Conservation (phyloP, 2,113 vertebrate species). For the Pelmatolapia mariae region DNA sequence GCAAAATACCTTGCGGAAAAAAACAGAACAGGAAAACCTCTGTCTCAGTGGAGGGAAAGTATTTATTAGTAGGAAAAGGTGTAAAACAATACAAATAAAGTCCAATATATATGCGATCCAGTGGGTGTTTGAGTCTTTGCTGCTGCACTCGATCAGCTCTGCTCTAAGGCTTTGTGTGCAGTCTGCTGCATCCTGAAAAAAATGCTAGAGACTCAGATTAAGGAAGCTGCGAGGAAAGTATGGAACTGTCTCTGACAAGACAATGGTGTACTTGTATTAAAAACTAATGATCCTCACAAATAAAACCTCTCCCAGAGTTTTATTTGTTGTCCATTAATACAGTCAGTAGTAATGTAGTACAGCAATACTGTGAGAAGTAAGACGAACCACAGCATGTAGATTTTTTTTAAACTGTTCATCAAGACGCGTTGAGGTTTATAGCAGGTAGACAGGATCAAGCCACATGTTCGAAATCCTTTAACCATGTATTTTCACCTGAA, state of each 20-base stretch:
- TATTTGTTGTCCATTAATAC: neutral
- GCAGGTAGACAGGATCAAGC: neutral
- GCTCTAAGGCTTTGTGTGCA: slow-evolving; percentile 52
- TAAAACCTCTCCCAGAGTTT: neutral
- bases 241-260: slow-evolving; percentile 79
- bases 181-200: neutral
- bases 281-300: neutral
- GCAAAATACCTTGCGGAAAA: neutral
- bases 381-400: neutral
- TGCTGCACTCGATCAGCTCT: slow-evolving; percentile 67
- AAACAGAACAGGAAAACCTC: neutral
- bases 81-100: neutral
- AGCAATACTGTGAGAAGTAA: neutral
- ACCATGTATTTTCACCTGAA: neutral
- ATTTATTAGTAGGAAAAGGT: neutral
- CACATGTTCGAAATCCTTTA: neutral
- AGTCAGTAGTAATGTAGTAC: neutral
- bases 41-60: neutral
- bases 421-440: neutral
- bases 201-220: slow-evolving; percentile 67
- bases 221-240: slow-evolving; percentile 80
- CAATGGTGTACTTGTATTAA: slow-evolving; percentile 41
- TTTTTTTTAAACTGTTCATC: neutral
- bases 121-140: neutral
- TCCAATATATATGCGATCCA: neutral